Conservation (phyloP, 2,888 invertebrate species). For the Tenodera sinensis region DNA sequence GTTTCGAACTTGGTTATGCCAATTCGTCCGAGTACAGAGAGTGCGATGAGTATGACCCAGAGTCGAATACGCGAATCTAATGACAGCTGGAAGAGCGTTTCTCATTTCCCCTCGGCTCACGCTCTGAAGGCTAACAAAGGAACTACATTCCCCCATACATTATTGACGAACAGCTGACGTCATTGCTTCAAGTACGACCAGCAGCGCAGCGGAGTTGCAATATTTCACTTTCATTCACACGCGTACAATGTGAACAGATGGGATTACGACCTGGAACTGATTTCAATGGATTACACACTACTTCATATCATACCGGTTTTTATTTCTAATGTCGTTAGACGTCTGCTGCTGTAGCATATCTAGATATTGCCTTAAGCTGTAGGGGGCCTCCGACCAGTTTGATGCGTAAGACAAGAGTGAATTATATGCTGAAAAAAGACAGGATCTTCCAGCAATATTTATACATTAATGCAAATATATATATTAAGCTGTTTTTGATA, state of each 20-base stretch:
- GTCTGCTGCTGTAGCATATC: not conserved
- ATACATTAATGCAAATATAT: too few species aligned
- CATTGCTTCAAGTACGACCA: conserved; percentile 7
- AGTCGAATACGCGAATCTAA: not conserved
- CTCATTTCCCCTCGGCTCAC: not conserved
- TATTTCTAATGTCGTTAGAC: not conserved
- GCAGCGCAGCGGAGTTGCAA: not conserved
- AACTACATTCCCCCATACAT: conserved; percentile 5
- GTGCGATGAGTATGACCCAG: not conserved
- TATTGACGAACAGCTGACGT: conserved; percentile 12
- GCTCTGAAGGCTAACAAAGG: conserved; percentile 4
- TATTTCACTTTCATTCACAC: conserved; percentile 11
- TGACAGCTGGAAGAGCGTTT: not conserved
- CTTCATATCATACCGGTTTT: not conserved
- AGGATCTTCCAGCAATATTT: too few species aligned
- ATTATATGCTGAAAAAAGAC: not conserved
- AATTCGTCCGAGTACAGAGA: too few species aligned
- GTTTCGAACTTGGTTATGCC: too few species aligned
- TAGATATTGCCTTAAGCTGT: not conserved
- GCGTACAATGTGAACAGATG: not conserved
- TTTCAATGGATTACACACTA: not conserved
- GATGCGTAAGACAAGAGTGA: not conserved
- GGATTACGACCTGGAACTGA: not conserved
- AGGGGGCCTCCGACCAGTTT: not conserved
- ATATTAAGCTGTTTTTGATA: too few species aligned